These are phyloP conservation scores for Sesamia nonagrioides DNA, from an alignment of 1,140 invertebrate genomes.

Conservation along the genomic window DNA sequence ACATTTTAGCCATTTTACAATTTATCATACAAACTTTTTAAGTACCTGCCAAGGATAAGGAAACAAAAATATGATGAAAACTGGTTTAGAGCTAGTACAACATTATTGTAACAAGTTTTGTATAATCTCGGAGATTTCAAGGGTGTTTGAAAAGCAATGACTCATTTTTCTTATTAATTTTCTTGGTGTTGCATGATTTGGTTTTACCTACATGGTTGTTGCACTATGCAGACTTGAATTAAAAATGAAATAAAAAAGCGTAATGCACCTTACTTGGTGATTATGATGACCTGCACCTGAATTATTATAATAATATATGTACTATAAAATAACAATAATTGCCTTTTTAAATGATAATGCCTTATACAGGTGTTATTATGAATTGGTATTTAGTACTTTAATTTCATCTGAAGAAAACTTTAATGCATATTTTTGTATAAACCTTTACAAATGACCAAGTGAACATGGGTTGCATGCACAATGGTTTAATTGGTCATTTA, in stretches of 20 bases:
- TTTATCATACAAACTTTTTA: background rate
- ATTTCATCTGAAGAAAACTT: background rate
- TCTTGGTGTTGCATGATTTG: background rate
- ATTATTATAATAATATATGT: no score
- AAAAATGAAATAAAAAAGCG: no score
- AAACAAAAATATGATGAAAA: background rate
- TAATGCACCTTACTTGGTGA: no score
- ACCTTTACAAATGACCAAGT: background rate
- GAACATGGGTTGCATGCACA: no score
- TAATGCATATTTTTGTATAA: no score
- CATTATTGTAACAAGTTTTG: background rate
- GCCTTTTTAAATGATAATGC: background rate
- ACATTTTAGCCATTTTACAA: background rate
- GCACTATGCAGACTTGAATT: no score
- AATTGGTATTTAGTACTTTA: background rate
- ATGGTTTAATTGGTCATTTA: no score
- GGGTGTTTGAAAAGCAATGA: slow-evolving; percentile 1
- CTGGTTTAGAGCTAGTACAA: background rate
- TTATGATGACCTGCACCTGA: no score
- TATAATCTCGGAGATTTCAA: background rate
- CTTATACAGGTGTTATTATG: background rate
- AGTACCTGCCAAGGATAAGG: no score
- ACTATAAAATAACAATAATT: background rate
- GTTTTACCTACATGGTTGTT: no score
- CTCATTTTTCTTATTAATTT: background rate